Base-by-base conservation (phyloP, 2,888 invertebrate species). In the Ephialtes manifestator region DNA sequence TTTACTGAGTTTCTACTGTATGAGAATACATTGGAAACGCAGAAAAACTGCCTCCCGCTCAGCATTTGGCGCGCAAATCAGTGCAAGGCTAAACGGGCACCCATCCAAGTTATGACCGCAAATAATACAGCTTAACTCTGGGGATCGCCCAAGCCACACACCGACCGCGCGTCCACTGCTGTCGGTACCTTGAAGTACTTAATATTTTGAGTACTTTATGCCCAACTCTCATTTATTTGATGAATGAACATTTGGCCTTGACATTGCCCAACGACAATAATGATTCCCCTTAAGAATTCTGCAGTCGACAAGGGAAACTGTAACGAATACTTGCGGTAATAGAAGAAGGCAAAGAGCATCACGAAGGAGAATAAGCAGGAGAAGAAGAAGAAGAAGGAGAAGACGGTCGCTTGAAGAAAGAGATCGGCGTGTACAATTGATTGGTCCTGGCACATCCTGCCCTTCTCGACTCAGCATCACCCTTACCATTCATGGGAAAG, bases 401-500 rank as follows among this genome's bases (percentile, higher is more conserved):
- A 78, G 67, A 60, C 43, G 76, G 60, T 67, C 31, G 72, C 80
- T 80, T 53, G 85, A 39, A 90, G 89, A 91, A 91, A 89, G 90
- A 91, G 90, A 91, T 91, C 92, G 90, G 93, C 93, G 93, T 93
- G 89, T 89, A 92, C 93, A 93, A 93, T 93, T 93, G 93, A 93
- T 93, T 93, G 92, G 93, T 93, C 93, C 93, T 93, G 93, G 93
- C 91, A 92, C 90, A 92, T 93, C 93, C 93, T 93, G 86, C 81
- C 91, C 91, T 90, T 88, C 90, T 88, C 88, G 79, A 74, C 39
- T 65, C 63, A 4, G 31, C 51, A 18, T 72, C 71, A 89, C 86
- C 88, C 90, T 87, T 84, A 58, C 79, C 80, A 65, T 91, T 89
- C 93, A 93, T 93, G 93, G 92, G 93, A 93, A 93, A 93, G 92